Evolutionary conservation across 1,140 invertebrate genomes (phyloP).

Genomic region (Drosophila insularis): DNA sequence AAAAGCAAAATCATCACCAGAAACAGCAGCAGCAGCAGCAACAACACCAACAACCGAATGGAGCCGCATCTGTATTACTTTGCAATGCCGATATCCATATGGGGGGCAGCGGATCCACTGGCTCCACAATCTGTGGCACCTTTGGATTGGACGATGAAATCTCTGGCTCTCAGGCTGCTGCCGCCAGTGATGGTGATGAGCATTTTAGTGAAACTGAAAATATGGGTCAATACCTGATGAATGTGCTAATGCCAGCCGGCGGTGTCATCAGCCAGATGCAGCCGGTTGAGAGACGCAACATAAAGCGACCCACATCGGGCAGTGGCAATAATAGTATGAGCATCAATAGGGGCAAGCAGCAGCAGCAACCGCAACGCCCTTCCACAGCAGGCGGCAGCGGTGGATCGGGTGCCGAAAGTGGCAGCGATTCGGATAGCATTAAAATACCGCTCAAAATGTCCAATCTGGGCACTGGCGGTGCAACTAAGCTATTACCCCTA

Average conservation of each 20-base stretch:
- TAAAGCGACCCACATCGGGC: conserved; percentile 69
- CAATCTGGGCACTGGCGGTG: conserved; percentile 69
- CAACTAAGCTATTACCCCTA: conserved; percentile 82
- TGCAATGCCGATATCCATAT: conserved; percentile 71
- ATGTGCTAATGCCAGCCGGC: conserved; percentile 47
- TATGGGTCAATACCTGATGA: conserved; percentile 82
- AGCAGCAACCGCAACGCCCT: conserved; percentile 58
- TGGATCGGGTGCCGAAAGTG: conserved; percentile 77
- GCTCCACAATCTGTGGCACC: conserved; percentile 37
- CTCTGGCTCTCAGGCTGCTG: conserved; percentile 35
- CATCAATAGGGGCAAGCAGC: conserved; percentile 36
- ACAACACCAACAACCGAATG: conserved; percentile 48
- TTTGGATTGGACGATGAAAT: conserved; percentile 67
- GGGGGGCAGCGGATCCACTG: conserved; percentile 29
- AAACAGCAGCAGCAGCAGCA: conserved; percentile 39
- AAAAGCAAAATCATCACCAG: conserved; percentile 39
- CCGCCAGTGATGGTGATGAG: conserved; percentile 81
- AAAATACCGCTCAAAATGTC: conserved; percentile 83
- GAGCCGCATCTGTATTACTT: conserved; percentile 47
- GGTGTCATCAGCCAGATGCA: conserved; percentile 73
- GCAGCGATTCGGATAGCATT: conserved; percentile 86
- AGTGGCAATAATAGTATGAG: conserved; percentile 66
- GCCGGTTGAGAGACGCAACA: conserved; percentile 81
- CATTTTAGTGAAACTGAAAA: conserved; percentile 83
- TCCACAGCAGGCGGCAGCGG: conserved; percentile 83